phyloP scores from a whole-genome alignment of 2,113 vertebrate genomes.

The Pan troglodytes region NHGRI_mPanTro3-v2.1_pri NC_072402.2:168190001-168190500 shows the following conservation, averaged over 20 bases:
- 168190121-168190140: background rate
- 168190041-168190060: background rate
- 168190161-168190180: background rate
- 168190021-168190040: no score
- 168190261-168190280: background rate
- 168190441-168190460: background rate
- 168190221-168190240: conserved; percentile 53
- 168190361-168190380: background rate
- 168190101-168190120: accelerated
- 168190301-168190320: no score
- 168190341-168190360: background rate
- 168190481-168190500: background rate
- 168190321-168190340: background rate
- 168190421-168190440: background rate
- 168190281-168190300: background rate
- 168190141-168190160: background rate
- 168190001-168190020: no score
- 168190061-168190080: background rate
- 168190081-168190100: background rate
- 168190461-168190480: accelerated
- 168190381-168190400: no score
- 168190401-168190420: background rate
- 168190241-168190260: conserved; percentile 28
- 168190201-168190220: conserved; percentile 40
- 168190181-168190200: background rate